Base-by-base conservation (phyloP, 2,888 invertebrate species). In the Spatulosminthurus flaviceps region DNA sequence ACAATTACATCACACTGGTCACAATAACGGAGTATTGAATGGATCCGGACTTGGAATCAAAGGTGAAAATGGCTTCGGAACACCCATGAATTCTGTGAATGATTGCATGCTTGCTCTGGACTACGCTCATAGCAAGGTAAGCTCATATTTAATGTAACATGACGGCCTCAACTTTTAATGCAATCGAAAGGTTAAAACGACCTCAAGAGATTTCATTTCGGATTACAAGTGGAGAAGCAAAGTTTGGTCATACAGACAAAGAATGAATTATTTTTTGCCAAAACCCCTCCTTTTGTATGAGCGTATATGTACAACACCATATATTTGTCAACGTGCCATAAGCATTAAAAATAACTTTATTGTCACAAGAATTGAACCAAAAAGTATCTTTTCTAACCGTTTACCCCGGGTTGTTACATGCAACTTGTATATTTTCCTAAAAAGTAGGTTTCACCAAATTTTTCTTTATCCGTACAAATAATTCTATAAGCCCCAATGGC, bases 41-140 rank as follows among this genome's bases (percentile, higher is more conserved):
- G 78, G 82, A 28, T 82, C 83, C 64, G 61, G 61, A 22, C 41
- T 70, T n/a, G 84, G 84, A 22, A 84, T 86, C 51, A 86, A 86
- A 80, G 85, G 84, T 28, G 86, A 86, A 80, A 86, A 85, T 81
- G 86, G 86, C 21, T 86, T 82, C 75, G 79, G 80, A n/a, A 60
- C 77, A 28, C 1, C 64, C 29, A 21, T 42, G 16, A 70, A 71
- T 24, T 77, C 82, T 11, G 83, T 82, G 89, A 92, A 91, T 87
- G 92, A 92, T 88, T 92, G 92, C 87, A 92, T 92, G 92, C 87
- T 92, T 85, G 92, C 92, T 69, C 89, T 92, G 82, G 92, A 92
- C 87, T 92, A 92, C 87, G 91, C 91, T 0, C 90, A 91, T 0
- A 91, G 91, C 88, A 92, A 92, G 91, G 92, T 92, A 87, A 87